Base-by-base conservation (phyloP, 2,113 vertebrate species). In the Telmatochromis bifrenatus region DNA sequence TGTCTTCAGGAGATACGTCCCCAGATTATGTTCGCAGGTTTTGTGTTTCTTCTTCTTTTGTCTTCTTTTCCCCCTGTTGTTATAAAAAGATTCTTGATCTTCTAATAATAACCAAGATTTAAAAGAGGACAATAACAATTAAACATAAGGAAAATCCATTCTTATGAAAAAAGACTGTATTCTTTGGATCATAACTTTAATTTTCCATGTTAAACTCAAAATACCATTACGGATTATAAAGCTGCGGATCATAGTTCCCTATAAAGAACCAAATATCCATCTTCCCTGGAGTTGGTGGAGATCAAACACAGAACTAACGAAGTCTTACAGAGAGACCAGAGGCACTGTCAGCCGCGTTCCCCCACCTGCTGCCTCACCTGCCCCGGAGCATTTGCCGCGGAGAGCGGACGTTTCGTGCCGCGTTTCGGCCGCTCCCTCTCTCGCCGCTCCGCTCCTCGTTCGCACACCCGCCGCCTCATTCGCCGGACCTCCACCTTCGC, bases 41-140 rank as follows among this genome's bases (percentile, higher is more conserved):
- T 70, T 14, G n/a, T 21, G 35, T 70, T 70, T 42, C 31, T 39
- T 23, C 35, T 70, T 70, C 15, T 65, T 58, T 15, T 7, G 21
- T 55, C 53, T 13, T 0, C 53, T 55, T 58, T 23, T 9, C 0
- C 0, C 14, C 56, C 14, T 9, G 17, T 3, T 65, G 7, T 39
- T 68, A 7, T 15, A 5, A 28, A 39, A 23, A 23, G 5, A 70
- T 70, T 70, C 7, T 15, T 42, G 65, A 42, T 70, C n/a, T 5
- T 62, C 31, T 35, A n/a, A 62, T 35, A 62, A n/a, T 62, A 35
- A 62, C 58, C 15, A 35, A 37, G 17, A 65, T 37, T 37, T 2
- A 70, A 70, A 70, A 6, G n/a, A 23, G 37, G 65, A 70, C 65
- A 15, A 15, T 42, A 42, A 26, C 1, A 35, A 62, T 62, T 62